Conservation (phyloP, 2,113 vertebrate species). For the Gopherus flavomarginatus region DNA sequence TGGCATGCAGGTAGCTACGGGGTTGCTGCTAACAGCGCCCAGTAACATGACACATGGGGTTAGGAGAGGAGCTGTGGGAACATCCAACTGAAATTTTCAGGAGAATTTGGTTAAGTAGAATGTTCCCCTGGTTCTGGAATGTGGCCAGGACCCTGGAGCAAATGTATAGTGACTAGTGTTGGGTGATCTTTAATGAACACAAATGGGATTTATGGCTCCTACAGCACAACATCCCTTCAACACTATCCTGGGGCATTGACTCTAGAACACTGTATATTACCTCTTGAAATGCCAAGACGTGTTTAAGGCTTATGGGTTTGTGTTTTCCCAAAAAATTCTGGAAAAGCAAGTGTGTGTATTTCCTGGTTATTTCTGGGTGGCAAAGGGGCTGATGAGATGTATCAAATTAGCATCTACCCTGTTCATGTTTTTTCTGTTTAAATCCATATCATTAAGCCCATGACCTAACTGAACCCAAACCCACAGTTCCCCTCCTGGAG, state of each 20-base stretch:
- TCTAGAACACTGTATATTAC: neutral
- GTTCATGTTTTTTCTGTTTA: neutral
- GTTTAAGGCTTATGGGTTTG: neutral
- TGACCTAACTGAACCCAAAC: too few relatives aligned
- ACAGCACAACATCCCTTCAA: rapidly evolving
- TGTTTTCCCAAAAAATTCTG: neutral
- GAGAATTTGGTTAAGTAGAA: neutral
- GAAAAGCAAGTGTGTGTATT: neutral
- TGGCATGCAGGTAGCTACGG: neutral
- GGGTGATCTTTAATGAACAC: neutral
- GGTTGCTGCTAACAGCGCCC: neutral
- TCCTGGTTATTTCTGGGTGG: neutral
- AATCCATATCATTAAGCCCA: too few relatives aligned
- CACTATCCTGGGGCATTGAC: neutral
- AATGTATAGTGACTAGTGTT: neutral
- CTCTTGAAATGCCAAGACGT: neutral
- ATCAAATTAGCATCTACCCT: neutral
- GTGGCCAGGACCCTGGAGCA: rapidly evolving
- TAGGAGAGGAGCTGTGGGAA: neutral
- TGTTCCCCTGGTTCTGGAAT: rapidly evolving
- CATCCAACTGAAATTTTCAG: neutral
- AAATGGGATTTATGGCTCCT: neutral
- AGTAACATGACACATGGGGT: neutral
- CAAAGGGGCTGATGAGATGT: neutral
- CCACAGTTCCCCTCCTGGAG: too few relatives aligned